phyloP scores from a whole-genome alignment of 2,888 invertebrate species.

The Mesodorylaimus sp. region DNA sequence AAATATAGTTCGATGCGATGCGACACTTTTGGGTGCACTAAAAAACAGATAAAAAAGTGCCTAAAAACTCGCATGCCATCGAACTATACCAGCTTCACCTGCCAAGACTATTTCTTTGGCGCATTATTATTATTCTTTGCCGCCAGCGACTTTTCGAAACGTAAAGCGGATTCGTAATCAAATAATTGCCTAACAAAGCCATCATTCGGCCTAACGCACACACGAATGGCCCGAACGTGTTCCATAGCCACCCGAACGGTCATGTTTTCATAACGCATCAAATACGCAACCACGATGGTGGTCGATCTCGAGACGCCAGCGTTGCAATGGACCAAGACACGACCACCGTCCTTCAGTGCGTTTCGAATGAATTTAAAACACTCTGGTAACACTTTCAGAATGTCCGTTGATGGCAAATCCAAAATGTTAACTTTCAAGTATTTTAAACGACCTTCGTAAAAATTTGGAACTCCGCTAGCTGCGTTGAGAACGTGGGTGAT shows the following conservation, averaged over 20 bases:
- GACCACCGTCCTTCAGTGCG: constrained; percentile 14
- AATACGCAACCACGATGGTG: constrained; percentile 32
- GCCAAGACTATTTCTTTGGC: too few species aligned
- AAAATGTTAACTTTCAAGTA: constrained; percentile 30
- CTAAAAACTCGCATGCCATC: too few species aligned
- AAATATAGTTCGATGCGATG: too few species aligned
- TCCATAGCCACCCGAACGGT: constrained; percentile 22
- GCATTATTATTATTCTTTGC: too few species aligned
- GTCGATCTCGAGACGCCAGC: constrained; percentile 32
- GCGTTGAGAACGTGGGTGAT: constrained; percentile 35
- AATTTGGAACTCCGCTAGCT: constrained; percentile 29
- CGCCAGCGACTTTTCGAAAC: too few species aligned
- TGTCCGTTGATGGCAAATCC: constrained; percentile 29
- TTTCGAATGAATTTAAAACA: constrained; percentile 31
- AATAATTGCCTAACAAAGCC: constrained; percentile 28
- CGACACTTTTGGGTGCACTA: too few species aligned
- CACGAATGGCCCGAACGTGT: constrained; percentile 23
- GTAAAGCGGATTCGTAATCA: constrained; percentile 17
- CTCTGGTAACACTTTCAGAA: constrained; percentile 23
- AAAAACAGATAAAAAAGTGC: too few species aligned
- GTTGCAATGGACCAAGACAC: constrained; percentile 25
- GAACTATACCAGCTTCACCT: too few species aligned
- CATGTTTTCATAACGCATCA: constrained; percentile 17
- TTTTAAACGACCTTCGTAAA: constrained; percentile 27
- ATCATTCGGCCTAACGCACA: constrained; percentile 24